Conservation (phyloP, 2,113 vertebrate genomes). For the Apistogramma diplotaenia region DNA sequence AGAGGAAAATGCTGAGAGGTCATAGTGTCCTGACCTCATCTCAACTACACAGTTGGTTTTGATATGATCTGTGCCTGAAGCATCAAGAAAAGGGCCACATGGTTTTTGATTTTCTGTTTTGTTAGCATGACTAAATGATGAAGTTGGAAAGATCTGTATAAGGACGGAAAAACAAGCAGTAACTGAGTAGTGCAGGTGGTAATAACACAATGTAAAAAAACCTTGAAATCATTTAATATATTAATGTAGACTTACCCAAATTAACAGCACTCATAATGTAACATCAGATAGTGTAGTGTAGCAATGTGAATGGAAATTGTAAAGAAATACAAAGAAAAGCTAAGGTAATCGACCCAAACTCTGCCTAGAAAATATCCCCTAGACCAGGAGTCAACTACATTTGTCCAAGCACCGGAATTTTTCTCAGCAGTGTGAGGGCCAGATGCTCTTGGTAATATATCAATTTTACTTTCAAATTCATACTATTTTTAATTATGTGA, state of each 20-base stretch:
- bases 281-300: not conserved
- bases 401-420: no score
- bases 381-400: no score
- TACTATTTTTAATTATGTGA: no score
- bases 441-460: no score
- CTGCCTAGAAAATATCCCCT: no score
- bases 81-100: not conserved
- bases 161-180: not conserved
- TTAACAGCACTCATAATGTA: not conserved
- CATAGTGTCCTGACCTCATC: not conserved
- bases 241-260: not conserved
- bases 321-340: no score
- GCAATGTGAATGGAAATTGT: no score
- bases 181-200: not conserved
- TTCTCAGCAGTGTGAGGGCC: no score
- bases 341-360: no score
- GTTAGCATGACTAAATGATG: not conserved
- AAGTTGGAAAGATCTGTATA: not conserved
- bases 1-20: slow-evolving; percentile 8
- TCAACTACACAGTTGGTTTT: not conserved
- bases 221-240: not conserved
- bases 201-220: no score
- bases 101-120: not conserved
- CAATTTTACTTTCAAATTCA: no score
- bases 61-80: not conserved